A percentile compares a stretch with the other conserved stretches of the same genome.
Conservation (phyloP, 2,113 vertebrate species). For the Trinectes maculatus region DNA sequence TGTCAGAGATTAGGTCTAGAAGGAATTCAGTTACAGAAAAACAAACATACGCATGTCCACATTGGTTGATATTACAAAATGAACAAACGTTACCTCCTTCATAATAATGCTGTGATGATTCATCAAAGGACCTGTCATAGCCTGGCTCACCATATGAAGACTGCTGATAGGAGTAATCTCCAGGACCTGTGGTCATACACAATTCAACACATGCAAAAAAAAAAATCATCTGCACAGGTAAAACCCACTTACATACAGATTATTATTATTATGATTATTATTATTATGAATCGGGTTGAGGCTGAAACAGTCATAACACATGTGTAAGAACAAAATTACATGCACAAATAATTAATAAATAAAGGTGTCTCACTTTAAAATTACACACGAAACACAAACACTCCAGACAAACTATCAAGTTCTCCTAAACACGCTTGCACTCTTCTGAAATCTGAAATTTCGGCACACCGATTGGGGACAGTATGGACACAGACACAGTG, state of each 20-base stretch:
- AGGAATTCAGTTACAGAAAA: no score
- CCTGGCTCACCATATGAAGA: conserved; percentile 92
- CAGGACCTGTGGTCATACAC: conserved; percentile 82
- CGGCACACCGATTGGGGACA: conserved; percentile 72
- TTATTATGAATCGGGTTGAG: conserved; percentile 3
- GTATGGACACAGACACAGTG: conserved; percentile 69
- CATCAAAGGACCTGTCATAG: conserved; percentile 92
- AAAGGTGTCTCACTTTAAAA: conserved; percentile 7
- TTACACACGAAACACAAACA: conserved; percentile 29
- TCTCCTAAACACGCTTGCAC: conserved; percentile 20
- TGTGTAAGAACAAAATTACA: conserved; percentile 13
- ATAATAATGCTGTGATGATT: conserved; percentile 95
- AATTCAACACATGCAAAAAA: conserved; percentile 48
- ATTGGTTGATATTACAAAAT: background rate
- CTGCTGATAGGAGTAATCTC: conserved; percentile 93
- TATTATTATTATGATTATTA: no score
- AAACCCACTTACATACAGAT: conserved; percentile 9
- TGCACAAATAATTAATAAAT: no score
- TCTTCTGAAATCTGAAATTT: conserved; percentile 75
- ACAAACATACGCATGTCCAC: background rate
- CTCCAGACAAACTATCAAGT: conserved; percentile 12
- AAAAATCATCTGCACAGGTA: conserved; percentile 18
- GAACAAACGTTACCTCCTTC: conserved; percentile 86
- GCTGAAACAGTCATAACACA: conserved; percentile 4
- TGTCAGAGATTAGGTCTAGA: background rate